Conservation (phyloP, 1,140 invertebrate species). For the Mycetomoellerius zeteki region DNA sequence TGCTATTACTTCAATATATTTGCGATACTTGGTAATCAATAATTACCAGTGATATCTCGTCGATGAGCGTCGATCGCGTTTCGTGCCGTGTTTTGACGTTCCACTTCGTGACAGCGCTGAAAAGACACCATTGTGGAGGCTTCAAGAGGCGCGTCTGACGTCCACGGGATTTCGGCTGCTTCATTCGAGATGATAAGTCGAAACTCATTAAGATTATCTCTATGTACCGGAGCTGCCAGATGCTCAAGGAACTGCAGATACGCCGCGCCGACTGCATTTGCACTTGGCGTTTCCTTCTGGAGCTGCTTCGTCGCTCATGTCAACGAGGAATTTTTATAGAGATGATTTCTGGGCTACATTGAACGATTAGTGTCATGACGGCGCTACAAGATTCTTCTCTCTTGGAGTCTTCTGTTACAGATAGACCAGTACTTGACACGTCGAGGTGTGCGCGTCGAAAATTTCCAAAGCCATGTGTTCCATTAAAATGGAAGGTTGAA, state of each 20-base stretch:
- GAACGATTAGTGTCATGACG: neutral
- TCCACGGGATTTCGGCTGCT: slow-evolving; percentile 54
- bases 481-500: neutral
- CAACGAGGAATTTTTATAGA: slow-evolving; percentile 46
- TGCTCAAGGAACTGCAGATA: slow-evolving; percentile 46
- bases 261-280: slow-evolving; percentile 50
- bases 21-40: slow-evolving; percentile 47
- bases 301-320: slow-evolving; percentile 37
- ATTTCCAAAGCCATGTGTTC: slow-evolving; percentile 29
- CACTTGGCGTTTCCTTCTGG: slow-evolving; percentile 28
- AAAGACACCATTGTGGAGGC: slow-evolving; percentile 48
- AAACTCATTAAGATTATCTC: slow-evolving; percentile 59
- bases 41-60: slow-evolving; percentile 62
- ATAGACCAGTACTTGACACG: slow-evolving; percentile 36
- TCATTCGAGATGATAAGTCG: slow-evolving; percentile 40
- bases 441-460: slow-evolving; percentile 21
- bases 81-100: slow-evolving; percentile 8
- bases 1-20: slow-evolving; percentile 14
- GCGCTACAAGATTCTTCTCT: neutral
- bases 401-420: slow-evolving; percentile 17
- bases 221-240: slow-evolving; percentile 38
- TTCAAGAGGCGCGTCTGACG: slow-evolving; percentile 25
- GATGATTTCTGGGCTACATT: neutral
- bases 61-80: slow-evolving; percentile 20
- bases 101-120: slow-evolving; percentile 8